phyloP scores from a whole-genome alignment of 2,888 invertebrate species.

The Orchesellides sinensis region DNA sequence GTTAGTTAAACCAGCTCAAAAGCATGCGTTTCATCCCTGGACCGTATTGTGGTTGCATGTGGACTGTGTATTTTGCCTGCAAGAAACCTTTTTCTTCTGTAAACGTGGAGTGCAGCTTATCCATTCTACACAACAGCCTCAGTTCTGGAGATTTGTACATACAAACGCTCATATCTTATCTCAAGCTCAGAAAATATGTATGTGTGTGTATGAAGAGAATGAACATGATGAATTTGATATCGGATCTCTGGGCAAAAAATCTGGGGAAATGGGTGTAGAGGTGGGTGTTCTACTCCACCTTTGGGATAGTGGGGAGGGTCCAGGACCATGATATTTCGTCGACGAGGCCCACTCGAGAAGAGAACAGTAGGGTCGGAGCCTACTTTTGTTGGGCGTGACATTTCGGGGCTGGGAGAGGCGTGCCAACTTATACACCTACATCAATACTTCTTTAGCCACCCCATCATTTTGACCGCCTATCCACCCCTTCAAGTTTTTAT shows the following conservation, averaged over 20 bases:
- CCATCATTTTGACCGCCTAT: conserved; percentile 74
- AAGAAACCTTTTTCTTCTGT: no score
- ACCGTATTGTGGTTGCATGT: neutral
- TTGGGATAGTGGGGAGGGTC: conserved; percentile 74
- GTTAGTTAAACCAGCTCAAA: no score
- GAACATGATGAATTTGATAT: conserved; percentile 72
- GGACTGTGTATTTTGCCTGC: no score
- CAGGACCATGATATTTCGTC: conserved; percentile 73
- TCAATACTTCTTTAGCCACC: conserved; percentile 74
- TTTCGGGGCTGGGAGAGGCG: conserved; percentile 73
- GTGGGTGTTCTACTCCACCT: conserved; percentile 75
- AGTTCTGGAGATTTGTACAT: neutral
- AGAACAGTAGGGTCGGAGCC: conserved; percentile 70
- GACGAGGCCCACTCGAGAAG: conserved; percentile 70
- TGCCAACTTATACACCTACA: conserved; percentile 73
- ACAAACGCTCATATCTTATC: neutral
- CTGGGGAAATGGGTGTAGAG: conserved; percentile 74
- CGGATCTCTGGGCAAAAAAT: conserved; percentile 68
- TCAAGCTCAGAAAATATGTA: conserved; percentile 1
- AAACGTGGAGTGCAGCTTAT: no score
- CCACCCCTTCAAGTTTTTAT: conserved; percentile 70
- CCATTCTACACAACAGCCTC: no score
- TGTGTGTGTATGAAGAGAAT: conserved; percentile 34
- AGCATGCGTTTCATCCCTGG: neutral
- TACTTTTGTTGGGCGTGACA: conserved; percentile 75